Base-by-base conservation (phyloP, 2,113 vertebrate genomes). In the Galeopterus variegatus region DNA sequence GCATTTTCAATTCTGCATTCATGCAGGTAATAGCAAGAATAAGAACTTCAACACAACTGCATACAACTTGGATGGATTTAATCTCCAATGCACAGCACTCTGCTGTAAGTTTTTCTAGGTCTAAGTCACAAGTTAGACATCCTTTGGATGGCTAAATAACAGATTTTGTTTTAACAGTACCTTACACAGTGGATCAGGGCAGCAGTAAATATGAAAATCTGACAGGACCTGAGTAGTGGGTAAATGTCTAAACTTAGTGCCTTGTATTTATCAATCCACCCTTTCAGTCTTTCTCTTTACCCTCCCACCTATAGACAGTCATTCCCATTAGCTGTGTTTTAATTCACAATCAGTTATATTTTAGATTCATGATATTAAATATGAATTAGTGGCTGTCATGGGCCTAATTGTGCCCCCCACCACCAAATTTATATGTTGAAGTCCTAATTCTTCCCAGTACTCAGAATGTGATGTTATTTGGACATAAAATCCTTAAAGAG, bases 21-120 rank as follows among this genome's bases (percentile, higher is more conserved):
- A 45, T 91, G 15, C 45, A 96, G 85, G 1, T 28, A 73, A 96
- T 21, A 80, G 28, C 7, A n/a, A n/a, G 24, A 2, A 6, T 76
- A 45, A 91, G 52, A 94, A 17, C 23, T 62, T 94, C 87, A 91
- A 76, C 11, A 94, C 50, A 76, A 83, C 45, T 87, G 45, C 52
- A 45, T 62, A 83, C 60, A 83, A 31, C 21, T 62, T 45, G 2
- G 19, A 17, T 60, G 28, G 14, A 41, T 87, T 11, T 82, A 45
- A 41, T 48, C 48, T 75, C 90, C 62, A 14, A 3, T 19, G 54
- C 23, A 13, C 6, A 69, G 10, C 6, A 76, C 45, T 54, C 6
- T 58, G 4, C 62, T 84, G 36, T 69, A 81, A 50, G 60, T 62
- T 60, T 82, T 75, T 36, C 17, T 76, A n/a, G 6, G 26, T 18